phyloP scores from a whole-genome alignment of 2,888 invertebrate species.

The Volucella zonaria region DNA sequence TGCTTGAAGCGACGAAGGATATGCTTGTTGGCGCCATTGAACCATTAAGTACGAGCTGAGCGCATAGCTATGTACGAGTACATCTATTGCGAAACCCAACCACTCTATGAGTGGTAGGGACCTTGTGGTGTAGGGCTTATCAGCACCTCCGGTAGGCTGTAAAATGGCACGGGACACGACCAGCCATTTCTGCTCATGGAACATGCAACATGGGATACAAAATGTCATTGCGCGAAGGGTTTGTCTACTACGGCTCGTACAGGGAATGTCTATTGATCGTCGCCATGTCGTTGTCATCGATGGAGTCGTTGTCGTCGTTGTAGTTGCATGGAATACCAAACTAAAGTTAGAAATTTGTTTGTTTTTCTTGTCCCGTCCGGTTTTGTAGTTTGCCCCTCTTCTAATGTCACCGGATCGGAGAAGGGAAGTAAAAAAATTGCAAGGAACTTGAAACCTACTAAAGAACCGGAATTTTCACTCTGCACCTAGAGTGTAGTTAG shows the following conservation, averaged over 20 bases:
- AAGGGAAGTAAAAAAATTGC: slow-evolving; percentile 65
- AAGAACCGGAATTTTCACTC: slow-evolving; percentile 65
- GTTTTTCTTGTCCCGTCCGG: slow-evolving; percentile 55
- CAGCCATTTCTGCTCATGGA: neutral
- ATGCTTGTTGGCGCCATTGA: slow-evolving; percentile 73
- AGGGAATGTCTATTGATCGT: slow-evolving; percentile 60
- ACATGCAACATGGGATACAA: slow-evolving; percentile 48
- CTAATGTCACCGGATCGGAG: neutral
- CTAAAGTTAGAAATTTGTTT: slow-evolving; percentile 62
- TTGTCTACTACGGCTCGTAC: slow-evolving; percentile 48
- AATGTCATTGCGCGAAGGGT: slow-evolving; percentile 71
- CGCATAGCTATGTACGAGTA: slow-evolving; percentile 18
- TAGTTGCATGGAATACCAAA: slow-evolving; percentile 34
- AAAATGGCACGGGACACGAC: slow-evolving; percentile 9
- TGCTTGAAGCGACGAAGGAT: slow-evolving; percentile 69
- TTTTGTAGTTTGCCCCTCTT: slow-evolving; percentile 50
- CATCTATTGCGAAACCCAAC: slow-evolving; percentile 14
- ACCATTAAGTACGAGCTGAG: slow-evolving; percentile 58
- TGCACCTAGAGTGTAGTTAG: slow-evolving; percentile 35
- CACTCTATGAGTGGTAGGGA: neutral
- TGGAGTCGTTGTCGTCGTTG: slow-evolving; percentile 15
- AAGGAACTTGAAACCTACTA: slow-evolving; percentile 73
- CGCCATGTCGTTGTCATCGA: slow-evolving; percentile 29
- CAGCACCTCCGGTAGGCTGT: slow-evolving; percentile 69
- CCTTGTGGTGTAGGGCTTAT: slow-evolving; percentile 61